Conservation (phyloP, 2,888 invertebrate genomes). For the Lithophane leautieri region DNA sequence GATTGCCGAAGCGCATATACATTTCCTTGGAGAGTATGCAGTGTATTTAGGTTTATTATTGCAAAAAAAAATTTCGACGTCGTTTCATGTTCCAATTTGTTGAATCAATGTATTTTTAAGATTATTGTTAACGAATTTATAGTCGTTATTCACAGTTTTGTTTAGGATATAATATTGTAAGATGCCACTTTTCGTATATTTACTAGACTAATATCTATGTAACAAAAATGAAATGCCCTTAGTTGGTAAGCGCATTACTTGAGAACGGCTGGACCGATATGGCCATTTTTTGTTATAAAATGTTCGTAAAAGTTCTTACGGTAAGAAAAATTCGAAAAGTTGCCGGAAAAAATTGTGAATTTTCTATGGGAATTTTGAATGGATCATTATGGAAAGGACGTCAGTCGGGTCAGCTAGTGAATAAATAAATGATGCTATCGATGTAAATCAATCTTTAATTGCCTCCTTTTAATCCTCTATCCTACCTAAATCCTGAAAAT, state of each 20-base stretch:
- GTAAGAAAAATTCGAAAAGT: not conserved
- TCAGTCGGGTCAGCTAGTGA: not conserved
- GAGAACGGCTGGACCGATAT: too few species aligned
- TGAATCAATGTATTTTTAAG: not conserved
- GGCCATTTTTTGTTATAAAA: not conserved
- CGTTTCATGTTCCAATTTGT: not conserved
- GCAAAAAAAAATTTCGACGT: not conserved
- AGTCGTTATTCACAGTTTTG: not conserved
- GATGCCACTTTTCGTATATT: conserved; percentile 20
- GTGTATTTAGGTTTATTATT: not conserved
- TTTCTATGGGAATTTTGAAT: not conserved
- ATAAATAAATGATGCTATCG: conserved; percentile 29
- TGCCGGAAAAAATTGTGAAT: too few species aligned
- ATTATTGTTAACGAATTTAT: conserved; percentile 12
- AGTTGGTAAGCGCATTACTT: not conserved
- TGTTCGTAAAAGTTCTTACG: not conserved
- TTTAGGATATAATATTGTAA: conserved; percentile 1
- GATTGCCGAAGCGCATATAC: not conserved
- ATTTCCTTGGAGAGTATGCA: not conserved
- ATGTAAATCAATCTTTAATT: conserved; percentile 25
- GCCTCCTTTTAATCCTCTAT: not conserved
- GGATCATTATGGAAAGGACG: not conserved
- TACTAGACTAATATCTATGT: not conserved
- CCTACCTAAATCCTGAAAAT: not conserved
- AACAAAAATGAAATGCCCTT: not conserved